phyloP scores from a whole-genome alignment of 2,888 invertebrate genomes.

The Spisula subtruncata region DNA sequence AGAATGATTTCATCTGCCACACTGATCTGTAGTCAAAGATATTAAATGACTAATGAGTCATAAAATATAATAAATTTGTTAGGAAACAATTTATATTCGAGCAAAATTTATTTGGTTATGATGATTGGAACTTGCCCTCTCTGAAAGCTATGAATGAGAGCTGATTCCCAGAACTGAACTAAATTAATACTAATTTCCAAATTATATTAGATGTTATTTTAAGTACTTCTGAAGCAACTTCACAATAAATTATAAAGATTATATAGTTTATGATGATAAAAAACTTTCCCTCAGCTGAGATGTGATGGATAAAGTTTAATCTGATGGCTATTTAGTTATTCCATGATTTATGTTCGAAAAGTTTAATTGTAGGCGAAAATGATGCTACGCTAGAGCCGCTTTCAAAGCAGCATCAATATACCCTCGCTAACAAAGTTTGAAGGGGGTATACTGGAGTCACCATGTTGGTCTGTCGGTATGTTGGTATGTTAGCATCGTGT shows the following conservation, averaged over 20 bases:
- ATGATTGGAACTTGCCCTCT: slow-evolving; percentile 66
- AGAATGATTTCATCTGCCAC: slow-evolving; percentile 37
- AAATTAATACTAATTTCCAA: background rate
- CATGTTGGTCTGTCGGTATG: too few relatives aligned
- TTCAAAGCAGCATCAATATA: too few relatives aligned
- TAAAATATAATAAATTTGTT: background rate
- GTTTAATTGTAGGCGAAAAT: too few relatives aligned
- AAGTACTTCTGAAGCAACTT: too few relatives aligned
- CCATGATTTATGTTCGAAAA: background rate
- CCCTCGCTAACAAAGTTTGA: too few relatives aligned
- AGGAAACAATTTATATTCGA: too few relatives aligned
- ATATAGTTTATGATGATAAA: slow-evolving; percentile 1
- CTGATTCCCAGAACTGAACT: slow-evolving; percentile 50
- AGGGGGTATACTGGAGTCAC: too few relatives aligned
- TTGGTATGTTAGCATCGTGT: too few relatives aligned
- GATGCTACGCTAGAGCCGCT: too few relatives aligned
- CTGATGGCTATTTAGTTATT: background rate
- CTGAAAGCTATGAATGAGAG: slow-evolving; percentile 50
- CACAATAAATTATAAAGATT: too few relatives aligned
- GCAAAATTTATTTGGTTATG: slow-evolving; percentile 35
- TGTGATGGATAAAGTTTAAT: slow-evolving; percentile 49
- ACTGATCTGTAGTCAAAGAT: slow-evolving; percentile 32
- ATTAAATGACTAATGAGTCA: background rate
- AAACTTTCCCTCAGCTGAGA: slow-evolving; percentile 65
- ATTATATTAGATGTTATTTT: too few relatives aligned